Conservation (phyloP, 2,888 invertebrate species). For the Chromoteleia sp. region DNA sequence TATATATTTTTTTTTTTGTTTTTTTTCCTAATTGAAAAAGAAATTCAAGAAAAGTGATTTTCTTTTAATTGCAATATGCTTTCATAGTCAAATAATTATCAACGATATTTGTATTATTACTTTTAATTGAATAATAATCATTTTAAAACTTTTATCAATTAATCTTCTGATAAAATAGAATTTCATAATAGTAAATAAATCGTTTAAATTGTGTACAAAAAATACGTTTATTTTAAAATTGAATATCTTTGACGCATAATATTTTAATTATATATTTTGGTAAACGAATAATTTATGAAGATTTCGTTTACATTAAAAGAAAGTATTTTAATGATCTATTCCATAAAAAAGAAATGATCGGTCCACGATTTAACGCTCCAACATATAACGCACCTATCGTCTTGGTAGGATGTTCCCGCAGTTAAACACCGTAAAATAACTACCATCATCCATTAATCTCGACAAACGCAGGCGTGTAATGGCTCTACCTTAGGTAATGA, state of each 20-base stretch:
- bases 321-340: background rate
- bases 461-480: slow-evolving; percentile 31
- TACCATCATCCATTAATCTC: slow-evolving; percentile 25
- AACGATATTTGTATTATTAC: no score
- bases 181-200: no score
- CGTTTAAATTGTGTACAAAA: no score
- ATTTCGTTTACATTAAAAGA: no score
- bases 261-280: no score
- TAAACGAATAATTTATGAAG: no score
- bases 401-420: slow-evolving; percentile 1
- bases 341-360: background rate
- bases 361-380: background rate
- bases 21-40: background rate
- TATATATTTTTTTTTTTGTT: no score
- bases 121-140: background rate
- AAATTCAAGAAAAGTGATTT: background rate
- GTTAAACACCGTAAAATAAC: slow-evolving; percentile 27
- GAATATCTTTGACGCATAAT: no score
- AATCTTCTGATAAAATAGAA: no score
- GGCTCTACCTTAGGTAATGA: slow-evolving; percentile 17
- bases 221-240: no score
- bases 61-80: background rate
- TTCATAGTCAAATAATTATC: no score
- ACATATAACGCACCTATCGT: slow-evolving; percentile 7
- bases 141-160: no score